Evolutionary conservation across 2,797 vertebrate species (phyloP).

Genomic region (Amazona ochrocephala): DNA sequence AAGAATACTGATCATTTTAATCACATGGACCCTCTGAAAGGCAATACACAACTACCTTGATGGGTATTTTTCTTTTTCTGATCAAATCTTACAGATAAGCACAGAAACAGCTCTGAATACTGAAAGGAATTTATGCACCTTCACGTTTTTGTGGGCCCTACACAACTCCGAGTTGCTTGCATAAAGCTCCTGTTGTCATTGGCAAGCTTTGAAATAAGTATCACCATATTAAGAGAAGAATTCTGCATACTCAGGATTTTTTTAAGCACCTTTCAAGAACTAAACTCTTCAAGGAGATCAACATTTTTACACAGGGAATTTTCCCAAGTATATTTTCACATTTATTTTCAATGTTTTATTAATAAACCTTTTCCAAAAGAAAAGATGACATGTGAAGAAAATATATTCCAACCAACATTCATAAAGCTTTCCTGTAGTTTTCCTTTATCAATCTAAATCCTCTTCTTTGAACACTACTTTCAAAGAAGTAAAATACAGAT

Average conservation of each 20-base stretch:
- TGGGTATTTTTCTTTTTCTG: neutral
- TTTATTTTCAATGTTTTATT: neutral
- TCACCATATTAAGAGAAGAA: neutral
- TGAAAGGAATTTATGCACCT: neutral
- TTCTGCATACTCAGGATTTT: neutral
- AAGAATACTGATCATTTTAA: neutral
- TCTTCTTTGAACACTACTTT: neutral
- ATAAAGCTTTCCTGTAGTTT: neutral
- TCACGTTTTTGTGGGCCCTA: neutral
- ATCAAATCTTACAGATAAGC: neutral
- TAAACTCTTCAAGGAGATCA: neutral
- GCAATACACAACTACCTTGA: neutral
- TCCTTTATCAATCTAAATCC: neutral
- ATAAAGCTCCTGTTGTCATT: neutral
- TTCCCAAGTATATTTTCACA: neutral
- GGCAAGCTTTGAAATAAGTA: neutral
- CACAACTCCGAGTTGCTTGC: neutral
- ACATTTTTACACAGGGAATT: neutral
- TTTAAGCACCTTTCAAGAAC: neutral
- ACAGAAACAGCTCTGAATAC: neutral
- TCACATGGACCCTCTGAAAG: neutral
- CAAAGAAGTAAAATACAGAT: neutral
- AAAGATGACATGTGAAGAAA: neutral
- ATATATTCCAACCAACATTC: neutral
- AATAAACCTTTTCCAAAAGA: neutral